phyloP scores from a whole-genome alignment of 2,113 vertebrate species.

The Oryzias curvinotus region DNA sequence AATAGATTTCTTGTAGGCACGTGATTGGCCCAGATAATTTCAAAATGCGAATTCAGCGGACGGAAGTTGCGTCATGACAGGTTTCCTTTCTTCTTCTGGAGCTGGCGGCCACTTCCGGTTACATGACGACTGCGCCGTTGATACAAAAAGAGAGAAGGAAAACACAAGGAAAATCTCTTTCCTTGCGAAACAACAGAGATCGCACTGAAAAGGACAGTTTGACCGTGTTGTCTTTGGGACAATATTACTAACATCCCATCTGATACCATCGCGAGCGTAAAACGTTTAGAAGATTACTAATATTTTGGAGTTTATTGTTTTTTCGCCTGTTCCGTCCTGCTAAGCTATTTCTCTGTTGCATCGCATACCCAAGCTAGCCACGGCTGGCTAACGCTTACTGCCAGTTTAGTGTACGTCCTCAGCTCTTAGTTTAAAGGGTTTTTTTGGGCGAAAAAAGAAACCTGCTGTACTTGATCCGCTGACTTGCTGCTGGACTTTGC shows the following conservation, averaged over 20 bases:
- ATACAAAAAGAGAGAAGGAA: slow-evolving; percentile 71
- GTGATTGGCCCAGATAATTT: slow-evolving; percentile 63
- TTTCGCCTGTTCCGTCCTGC: slow-evolving; percentile 57
- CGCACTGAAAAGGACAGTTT: slow-evolving; percentile 18
- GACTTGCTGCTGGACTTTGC: slow-evolving; percentile 38
- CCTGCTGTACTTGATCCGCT: slow-evolving; percentile 30
- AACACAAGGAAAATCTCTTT: slow-evolving; percentile 70
- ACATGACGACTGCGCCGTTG: slow-evolving; percentile 70
- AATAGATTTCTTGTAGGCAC: background rate
- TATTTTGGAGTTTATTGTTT: slow-evolving; percentile 74
- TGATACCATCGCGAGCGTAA: background rate
- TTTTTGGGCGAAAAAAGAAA: slow-evolving; percentile 12
- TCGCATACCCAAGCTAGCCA: slow-evolving; percentile 53
- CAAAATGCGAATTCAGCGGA: slow-evolving; percentile 63
- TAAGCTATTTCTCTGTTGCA: slow-evolving; percentile 58
- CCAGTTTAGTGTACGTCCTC: slow-evolving; percentile 25
- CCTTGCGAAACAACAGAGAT: slow-evolving; percentile 53
- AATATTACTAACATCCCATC: background rate
- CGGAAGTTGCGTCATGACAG: slow-evolving; percentile 53
- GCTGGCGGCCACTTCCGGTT: slow-evolving; percentile 75
- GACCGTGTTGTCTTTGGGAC: background rate
- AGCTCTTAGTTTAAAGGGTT: slow-evolving; percentile 12
- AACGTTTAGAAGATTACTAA: slow-evolving; percentile 13
- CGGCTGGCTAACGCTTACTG: slow-evolving; percentile 49
- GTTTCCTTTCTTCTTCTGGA: slow-evolving; percentile 71